Percentiles rank a stretch among this genome's conserved stretches.
phyloP scores from a whole-genome alignment of 2,113 vertebrate genomes.

The Myxocyprinus asiaticus region DNA sequence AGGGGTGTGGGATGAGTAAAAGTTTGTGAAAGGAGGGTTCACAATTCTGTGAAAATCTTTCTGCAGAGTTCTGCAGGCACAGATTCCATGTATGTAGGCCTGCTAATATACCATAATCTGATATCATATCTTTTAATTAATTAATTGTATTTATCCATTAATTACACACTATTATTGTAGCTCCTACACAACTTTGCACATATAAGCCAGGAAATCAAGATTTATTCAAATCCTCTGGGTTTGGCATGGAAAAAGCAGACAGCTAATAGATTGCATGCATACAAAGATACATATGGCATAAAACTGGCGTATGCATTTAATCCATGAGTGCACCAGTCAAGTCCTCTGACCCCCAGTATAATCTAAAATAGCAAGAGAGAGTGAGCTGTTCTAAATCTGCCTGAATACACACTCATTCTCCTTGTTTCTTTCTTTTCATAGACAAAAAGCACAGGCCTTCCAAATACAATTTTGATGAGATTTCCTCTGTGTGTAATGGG shows the following conservation, averaged over 20 bases:
- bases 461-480: constrained; percentile 68
- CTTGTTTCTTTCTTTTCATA: background rate
- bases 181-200: background rate
- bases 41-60: too few species aligned
- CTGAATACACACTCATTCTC: constrained; percentile 8
- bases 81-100: too few species aligned
- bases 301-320: background rate
- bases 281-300: constrained; percentile 1
- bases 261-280: constrained; percentile 2
- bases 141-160: too few species aligned
- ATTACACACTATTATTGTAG: background rate
- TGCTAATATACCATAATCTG: too few species aligned
- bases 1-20: too few species aligned
- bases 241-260: background rate
- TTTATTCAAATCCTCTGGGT: background rate
- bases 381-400: constrained; percentile 26
- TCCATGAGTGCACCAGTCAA: background rate
- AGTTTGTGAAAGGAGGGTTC: too few species aligned
- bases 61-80: too few species aligned
- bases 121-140: too few species aligned
- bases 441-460: background rate
- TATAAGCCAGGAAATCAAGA: background rate
- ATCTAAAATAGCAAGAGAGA: too few species aligned
- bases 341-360: constrained; percentile 6
- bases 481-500: constrained; percentile 60